phyloP scores from a whole-genome alignment of 2,888 invertebrate species.

The Drosophila falleni region DNA sequence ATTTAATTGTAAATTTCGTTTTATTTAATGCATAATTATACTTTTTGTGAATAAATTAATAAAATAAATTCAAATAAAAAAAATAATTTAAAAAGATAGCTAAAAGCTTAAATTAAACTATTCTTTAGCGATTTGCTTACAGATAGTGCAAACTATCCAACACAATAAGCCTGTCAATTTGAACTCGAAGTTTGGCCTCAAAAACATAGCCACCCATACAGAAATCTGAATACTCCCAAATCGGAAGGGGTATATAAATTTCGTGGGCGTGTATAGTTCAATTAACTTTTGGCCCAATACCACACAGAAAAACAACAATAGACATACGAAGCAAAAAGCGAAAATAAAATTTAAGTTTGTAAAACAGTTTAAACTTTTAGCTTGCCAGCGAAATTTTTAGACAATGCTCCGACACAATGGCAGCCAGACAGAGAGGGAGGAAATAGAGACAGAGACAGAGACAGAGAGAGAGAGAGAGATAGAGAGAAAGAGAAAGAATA shows the following conservation, averaged over 20 bases:
- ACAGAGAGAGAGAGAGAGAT: neutral
- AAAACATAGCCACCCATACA: conserved; percentile 30
- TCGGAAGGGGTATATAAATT: conserved; percentile 40
- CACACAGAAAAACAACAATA: conserved; percentile 43
- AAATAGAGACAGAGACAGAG: neutral
- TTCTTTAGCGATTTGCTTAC: conserved; percentile 3
- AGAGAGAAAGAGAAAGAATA: neutral
- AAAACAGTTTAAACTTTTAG: conserved; percentile 70
- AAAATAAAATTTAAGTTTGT: conserved; percentile 52
- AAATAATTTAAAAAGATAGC: neutral
- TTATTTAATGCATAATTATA: too few relatives aligned
- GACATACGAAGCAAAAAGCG: conserved; percentile 13
- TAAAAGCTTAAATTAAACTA: neutral
- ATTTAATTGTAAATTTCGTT: too few relatives aligned
- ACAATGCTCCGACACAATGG: conserved; percentile 43
- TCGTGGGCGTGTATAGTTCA: conserved; percentile 68
- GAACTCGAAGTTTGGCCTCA: conserved; percentile 5
- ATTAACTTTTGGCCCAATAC: conserved; percentile 67
- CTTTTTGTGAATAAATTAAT: too few relatives aligned
- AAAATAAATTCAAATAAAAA: too few relatives aligned
- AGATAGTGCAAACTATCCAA: conserved; percentile 17
- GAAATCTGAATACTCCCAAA: neutral
- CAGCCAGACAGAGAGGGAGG: neutral
- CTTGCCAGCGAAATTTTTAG: conserved; percentile 62
- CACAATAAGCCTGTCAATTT: conserved; percentile 27